These are phyloP conservation scores for Ditylenchus weischeri DNA, from an alignment of 2,888 invertebrate species.

Conservation along the genomic window DNA sequence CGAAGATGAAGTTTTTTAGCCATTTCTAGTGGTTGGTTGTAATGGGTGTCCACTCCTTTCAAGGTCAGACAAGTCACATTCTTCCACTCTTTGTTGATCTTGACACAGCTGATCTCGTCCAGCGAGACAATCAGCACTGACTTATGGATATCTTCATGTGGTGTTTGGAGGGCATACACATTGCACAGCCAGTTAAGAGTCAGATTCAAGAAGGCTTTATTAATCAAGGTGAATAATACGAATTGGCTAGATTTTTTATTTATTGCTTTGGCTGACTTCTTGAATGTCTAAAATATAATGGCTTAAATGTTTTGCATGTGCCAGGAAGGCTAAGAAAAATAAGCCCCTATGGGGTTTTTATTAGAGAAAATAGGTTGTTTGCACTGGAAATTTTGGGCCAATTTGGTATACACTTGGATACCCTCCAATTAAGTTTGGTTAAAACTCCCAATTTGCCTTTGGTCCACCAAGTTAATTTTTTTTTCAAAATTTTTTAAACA, in stretches of 20 bases:
- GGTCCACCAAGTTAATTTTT: too few species aligned
- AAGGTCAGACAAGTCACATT: constrained; percentile 33
- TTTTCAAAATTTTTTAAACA: too few species aligned
- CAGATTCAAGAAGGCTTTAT: constrained; percentile 48
- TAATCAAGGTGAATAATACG: constrained; percentile 40
- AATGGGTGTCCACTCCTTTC: constrained; percentile 26
- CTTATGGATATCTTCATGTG: constrained; percentile 19
- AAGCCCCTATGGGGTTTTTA: too few species aligned
- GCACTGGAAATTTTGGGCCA: too few species aligned
- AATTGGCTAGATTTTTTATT: constrained; percentile 22
- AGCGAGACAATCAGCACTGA: constrained; percentile 44
- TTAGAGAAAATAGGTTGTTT: too few species aligned
- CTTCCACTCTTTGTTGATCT: constrained; percentile 40
- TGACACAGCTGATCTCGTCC: constrained; percentile 34
- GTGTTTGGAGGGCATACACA: constrained; percentile 32
- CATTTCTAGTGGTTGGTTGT: constrained; percentile 42
- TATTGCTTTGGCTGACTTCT: constrained; percentile 20
- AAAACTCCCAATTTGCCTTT: too few species aligned
- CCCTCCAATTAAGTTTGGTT: too few species aligned
- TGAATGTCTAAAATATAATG: constrained; percentile 29
- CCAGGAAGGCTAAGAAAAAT: too few species aligned
- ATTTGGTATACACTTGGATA: too few species aligned
- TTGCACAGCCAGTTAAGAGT: constrained; percentile 57
- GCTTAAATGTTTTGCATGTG: too few species aligned
- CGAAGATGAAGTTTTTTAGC: constrained; percentile 46